Evolutionary conservation across 2,888 invertebrate species (phyloP), one percentile per base, ranked within the genome.

Genomic region (Xylota sylvarum): DNA sequence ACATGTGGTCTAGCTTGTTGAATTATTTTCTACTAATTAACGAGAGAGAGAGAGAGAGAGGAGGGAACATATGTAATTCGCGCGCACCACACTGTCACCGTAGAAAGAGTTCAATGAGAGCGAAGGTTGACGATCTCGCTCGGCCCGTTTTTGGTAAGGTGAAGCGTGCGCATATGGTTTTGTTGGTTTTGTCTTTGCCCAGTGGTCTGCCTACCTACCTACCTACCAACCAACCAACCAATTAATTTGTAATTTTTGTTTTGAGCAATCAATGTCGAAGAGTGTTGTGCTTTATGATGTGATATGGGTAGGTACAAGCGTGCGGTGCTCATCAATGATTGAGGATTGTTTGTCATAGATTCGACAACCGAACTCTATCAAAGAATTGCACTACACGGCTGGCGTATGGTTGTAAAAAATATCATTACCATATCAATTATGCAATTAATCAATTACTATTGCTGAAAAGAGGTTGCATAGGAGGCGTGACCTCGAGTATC

Each of bases 121-220:
- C 73, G 73, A 73, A 73, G 73, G 73, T 73, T 73, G 73, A 73
- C 43, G 73, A 73, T 73, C 73, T 40, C 9, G 50, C 40, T 43
- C 27, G 60, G 50, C 35, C 46, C 46, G 17, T 37, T 58, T n/a
- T 70, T 70, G 58, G 58, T 12, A 14, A 58, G 43, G 55, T 37
- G 19, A 60, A 37, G 23, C 17, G 43, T 43, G 43, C n/a, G 43
- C n/a, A 3, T 52, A 27, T 30, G 30, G n/a, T n/a, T 23, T 30
- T 27, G 12, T 32, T 55, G n/a, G 9, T 35, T 23, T 23, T 23
- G 23, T 23, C 23, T 23, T 1, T 23, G 23, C 3, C 23, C 23
- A 3, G 23, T 30, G 3, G 12, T 1, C n/a, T 30, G 37, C 0
- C 32, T 58, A 19, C 37, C 58, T 6, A 23, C 23, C n/a, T 30